Evolutionary conservation across 2,113 vertebrate genomes (phyloP), one percentile per base, ranked within the genome.

Genomic region (cattle (Bos taurus)): DNA sequence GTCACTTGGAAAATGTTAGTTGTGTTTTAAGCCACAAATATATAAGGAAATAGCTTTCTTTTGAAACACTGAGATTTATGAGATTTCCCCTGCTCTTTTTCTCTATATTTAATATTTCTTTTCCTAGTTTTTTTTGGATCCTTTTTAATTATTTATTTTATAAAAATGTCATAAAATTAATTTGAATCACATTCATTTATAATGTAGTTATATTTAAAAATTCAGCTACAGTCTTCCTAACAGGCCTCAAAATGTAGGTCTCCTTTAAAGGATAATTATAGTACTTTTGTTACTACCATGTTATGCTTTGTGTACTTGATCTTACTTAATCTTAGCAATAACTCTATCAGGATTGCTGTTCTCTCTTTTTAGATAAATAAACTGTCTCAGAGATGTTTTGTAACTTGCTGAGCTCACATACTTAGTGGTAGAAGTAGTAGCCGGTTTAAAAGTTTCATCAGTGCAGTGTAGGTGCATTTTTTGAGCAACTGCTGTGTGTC

Each of bases 1-100:
- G 91, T 95, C 86, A 97, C 91, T 97, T 90, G 82, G 43, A 97
- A 96, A 98, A 97, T 92, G 88, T 91, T 92, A 94, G 56, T 95
- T 77, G n/a, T 83, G 50, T 97, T 90, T 95, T 96, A 90, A 98
- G 90, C 90, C 57, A 88, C 95, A 98, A 95, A 98, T 96, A 62
- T 2, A 2, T 91, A 84, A 77, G 64, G 57, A 94, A 62, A 77
- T 98, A 96, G 83, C 94, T 95, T 98, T 88, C 78, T 92, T 98
- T 98, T 40, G 94, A 97, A 97, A 64, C 1, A 4, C 83, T 98
- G 48, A 14, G 97, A 93, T 90, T 96, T 97, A 95, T 74, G 77
- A 86, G 40, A 52, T 54, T 86, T 88, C 88, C 48, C 71, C 56
- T 36, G 64, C 57, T 82, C 81, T 26, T 97, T 94, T 90, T 91